Conservation (phyloP, 1,140 invertebrate genomes). For the Macrobrachium nipponense region DNA sequence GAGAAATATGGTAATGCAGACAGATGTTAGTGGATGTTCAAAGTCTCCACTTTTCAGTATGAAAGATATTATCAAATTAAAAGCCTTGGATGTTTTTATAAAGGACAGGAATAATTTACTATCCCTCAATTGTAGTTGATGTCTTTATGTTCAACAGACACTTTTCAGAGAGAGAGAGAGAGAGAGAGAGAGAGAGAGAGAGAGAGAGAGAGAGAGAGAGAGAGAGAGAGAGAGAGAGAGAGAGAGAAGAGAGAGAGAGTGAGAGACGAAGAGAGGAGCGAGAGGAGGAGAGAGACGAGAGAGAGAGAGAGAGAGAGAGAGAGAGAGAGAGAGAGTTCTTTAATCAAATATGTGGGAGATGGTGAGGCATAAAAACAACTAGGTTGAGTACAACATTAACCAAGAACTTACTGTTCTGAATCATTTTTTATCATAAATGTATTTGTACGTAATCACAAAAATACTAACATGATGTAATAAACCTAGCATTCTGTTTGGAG, state of each 20-base stretch:
- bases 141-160: background rate
- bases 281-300: too few relatives aligned
- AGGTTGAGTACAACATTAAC: too few relatives aligned
- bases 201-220: constrained; percentile 1
- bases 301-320: too few relatives aligned
- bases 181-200: background rate
- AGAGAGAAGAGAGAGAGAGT: background rate
- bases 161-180: background rate
- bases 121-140: constrained; percentile 4
- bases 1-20: constrained; percentile 7
- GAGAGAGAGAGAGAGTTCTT: too few relatives aligned
- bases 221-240: constrained; percentile 5
- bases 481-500: too few relatives aligned
- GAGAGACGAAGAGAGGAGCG: too few relatives aligned
- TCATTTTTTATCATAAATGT: too few relatives aligned
- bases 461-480: too few relatives aligned
- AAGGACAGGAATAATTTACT: constrained; percentile 41
- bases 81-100: constrained; percentile 46
- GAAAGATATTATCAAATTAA: constrained; percentile 35
- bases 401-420: too few relatives aligned
- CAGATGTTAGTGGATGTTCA: background rate
- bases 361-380: too few relatives aligned
- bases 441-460: too few relatives aligned
- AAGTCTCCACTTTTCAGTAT: constrained; percentile 36
- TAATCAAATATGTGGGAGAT: too few relatives aligned